Evolutionary conservation across 2,113 vertebrate genomes (phyloP).

Genomic region (Myotis davidii): DNA sequence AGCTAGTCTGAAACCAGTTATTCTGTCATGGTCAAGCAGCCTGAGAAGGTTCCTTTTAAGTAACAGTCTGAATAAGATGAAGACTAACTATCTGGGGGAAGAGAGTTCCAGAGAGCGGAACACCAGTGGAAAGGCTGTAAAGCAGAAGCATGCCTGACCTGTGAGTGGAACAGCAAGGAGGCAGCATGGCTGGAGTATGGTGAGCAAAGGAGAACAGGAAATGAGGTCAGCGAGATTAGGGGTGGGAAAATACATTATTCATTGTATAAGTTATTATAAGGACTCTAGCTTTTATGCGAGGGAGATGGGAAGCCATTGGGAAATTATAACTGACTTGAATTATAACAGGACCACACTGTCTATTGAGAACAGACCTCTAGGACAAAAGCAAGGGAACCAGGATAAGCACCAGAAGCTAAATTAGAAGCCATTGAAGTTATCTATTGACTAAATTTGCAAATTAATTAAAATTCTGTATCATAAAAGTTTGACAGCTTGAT

Average conservation of each 20-base stretch:
- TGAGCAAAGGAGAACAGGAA: background rate
- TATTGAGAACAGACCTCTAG: background rate
- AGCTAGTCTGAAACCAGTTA: background rate
- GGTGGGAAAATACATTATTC: background rate
- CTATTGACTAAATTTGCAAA: background rate
- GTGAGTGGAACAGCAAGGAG: background rate
- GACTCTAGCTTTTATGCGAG: background rate
- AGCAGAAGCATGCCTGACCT: background rate
- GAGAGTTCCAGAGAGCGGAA: background rate
- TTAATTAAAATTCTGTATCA: background rate
- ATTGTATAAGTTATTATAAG: background rate
- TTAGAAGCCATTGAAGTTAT: background rate
- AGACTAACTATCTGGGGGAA: background rate
- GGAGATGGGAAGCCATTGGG: background rate
- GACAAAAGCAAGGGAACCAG: background rate
- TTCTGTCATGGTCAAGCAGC: background rate
- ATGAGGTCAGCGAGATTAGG: background rate
- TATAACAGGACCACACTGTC: background rate
- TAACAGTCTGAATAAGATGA: background rate
- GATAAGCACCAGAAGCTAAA: background rate
- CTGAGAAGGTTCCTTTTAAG: background rate
- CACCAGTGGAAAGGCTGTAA: background rate
- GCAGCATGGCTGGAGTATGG: background rate
- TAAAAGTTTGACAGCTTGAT: background rate
- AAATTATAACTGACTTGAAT: background rate